These are phyloP conservation scores for Danaus melanippus DNA, from an alignment of 1,140 invertebrate genomes.

Conservation along the genomic window DNA sequence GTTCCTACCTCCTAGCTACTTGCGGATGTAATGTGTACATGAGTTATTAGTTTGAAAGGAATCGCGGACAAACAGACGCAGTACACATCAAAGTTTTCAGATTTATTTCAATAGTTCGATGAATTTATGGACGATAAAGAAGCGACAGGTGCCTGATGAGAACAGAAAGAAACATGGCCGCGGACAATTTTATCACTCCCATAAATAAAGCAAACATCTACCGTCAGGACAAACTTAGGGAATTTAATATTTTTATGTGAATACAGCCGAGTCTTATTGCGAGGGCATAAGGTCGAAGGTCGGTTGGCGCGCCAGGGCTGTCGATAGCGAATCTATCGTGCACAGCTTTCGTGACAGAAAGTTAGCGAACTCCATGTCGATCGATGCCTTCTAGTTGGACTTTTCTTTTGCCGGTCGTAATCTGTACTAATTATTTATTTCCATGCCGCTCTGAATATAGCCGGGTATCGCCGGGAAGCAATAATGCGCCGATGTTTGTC, in stretches of 20 bases:
- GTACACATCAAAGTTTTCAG: constrained; percentile 8
- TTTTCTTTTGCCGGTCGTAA: constrained; percentile 43
- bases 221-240: constrained; percentile 21
- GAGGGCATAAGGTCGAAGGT: constrained; percentile 22
- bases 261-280: constrained; percentile 7
- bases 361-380: constrained; percentile 56
- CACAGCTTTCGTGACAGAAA: constrained; percentile 62
- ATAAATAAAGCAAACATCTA: constrained; percentile 56
- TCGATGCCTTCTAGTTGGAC: constrained; percentile 58
- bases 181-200: constrained; percentile 59
- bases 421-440: constrained; percentile 54
- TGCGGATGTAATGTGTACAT: neutral
- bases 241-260: too few species aligned
- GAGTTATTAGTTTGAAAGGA: too few species aligned
- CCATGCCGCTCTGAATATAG: constrained; percentile 21
- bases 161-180: constrained; percentile 41
- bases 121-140: constrained; percentile 35
- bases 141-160: constrained; percentile 46
- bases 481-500: too few species aligned
- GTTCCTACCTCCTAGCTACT: constrained; percentile 8
- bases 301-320: constrained; percentile 20
- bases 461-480: too few species aligned
- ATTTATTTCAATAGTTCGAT: constrained; percentile 32
- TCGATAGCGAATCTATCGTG: constrained; percentile 59
- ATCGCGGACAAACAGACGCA: neutral